Percentiles rank a stretch among this genome's conserved stretches.
Evolutionary conservation across 2,113 vertebrate genomes (phyloP).

Genomic region (Phylloscopus trochiloides): DNA sequence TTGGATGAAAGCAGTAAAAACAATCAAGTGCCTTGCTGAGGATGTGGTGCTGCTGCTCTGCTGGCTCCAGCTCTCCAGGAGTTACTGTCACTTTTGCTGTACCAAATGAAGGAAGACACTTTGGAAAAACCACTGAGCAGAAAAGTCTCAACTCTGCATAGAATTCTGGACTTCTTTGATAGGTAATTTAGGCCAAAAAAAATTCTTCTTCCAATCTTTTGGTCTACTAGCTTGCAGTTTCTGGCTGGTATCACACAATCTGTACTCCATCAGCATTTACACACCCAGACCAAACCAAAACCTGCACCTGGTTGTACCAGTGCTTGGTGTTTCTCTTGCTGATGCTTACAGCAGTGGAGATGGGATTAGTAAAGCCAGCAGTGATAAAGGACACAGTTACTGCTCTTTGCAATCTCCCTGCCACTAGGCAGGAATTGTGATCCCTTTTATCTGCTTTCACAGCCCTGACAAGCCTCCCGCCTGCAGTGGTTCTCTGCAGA

Average conservation of each 20-base stretch:
- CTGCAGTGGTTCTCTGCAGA: not conserved
- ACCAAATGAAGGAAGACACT: not conserved
- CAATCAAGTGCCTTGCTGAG: slow-evolving; percentile 11
- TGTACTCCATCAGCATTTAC: not conserved
- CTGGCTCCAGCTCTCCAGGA: not conserved
- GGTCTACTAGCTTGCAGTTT: not conserved
- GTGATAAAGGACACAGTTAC: not conserved
- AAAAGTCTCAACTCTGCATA: not conserved
- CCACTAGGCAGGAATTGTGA: not conserved
- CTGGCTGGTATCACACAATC: not conserved
- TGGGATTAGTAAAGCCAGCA: not conserved
- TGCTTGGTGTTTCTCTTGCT: not conserved
- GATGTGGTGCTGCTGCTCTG: not conserved
- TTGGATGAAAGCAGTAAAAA: slow-evolving; percentile 13
- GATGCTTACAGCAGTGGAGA: not conserved
- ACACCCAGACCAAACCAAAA: not conserved
- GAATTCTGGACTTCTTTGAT: not conserved
- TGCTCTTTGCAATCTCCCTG: not conserved
- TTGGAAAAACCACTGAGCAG: not conserved
- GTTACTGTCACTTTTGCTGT: not conserved
- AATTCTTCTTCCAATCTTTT: not conserved
- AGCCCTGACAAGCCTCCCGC: not conserved
- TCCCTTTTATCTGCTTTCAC: not conserved
- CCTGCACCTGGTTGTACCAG: not conserved
- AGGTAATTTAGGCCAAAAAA: not conserved